A percentile compares a stretch with the other conserved stretches of the same genome.
These are phyloP conservation scores for Aphelocoma californica DNA, from an alignment of 2,797 vertebrate species.

Conservation along the genomic window DNA sequence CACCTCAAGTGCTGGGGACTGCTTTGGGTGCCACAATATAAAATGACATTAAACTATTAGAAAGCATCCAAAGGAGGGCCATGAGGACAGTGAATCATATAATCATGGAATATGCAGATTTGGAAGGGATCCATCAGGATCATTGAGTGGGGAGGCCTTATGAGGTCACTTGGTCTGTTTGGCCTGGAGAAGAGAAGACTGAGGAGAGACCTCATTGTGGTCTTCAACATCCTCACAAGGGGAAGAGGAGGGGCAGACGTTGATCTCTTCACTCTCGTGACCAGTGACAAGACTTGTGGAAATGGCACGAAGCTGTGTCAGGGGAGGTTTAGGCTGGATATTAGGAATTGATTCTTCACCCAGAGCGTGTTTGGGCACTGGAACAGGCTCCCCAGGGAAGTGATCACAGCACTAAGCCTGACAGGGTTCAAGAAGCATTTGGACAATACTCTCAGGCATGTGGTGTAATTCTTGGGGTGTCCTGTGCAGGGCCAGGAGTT, in stretches of 20 bases:
- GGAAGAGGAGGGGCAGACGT: neutral
- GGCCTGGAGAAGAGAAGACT: neutral
- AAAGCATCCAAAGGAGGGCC: neutral
- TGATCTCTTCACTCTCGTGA: neutral
- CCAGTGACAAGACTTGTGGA: neutral
- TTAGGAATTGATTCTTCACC: neutral
- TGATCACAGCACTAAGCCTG: neutral
- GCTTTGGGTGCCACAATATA: neutral
- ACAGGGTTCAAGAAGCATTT: neutral
- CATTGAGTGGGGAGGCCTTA: neutral
- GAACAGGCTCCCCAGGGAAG: neutral
- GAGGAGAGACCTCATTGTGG: neutral
- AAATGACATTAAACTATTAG: neutral
- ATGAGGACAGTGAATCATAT: neutral
- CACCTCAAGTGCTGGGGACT: fast-evolving
- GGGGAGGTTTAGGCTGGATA: neutral
- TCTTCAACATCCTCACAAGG: neutral
- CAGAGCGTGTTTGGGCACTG: fast-evolving
- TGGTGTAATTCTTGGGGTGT: neutral
- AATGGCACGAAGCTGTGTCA: neutral
- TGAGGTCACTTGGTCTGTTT: neutral
- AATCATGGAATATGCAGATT: neutral
- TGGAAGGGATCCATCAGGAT: neutral
- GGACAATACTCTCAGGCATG: neutral
- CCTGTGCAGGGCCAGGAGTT: neutral